Conservation (phyloP, 1,140 invertebrate species). For the Cyrtorhinus lividipennis region DNA sequence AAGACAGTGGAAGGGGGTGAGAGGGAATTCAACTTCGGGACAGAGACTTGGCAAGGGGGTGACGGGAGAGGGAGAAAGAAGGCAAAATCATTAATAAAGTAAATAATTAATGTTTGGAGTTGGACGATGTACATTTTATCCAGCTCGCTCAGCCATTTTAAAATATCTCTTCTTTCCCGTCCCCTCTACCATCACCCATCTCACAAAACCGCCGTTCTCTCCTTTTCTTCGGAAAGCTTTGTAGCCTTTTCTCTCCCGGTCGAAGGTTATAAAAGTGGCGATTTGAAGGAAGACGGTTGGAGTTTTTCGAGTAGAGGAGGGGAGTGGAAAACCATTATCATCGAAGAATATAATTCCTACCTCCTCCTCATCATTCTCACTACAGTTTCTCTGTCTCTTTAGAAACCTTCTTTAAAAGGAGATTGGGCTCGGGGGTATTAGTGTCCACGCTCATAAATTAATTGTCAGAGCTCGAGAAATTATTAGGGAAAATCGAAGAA, state of each 20-base stretch:
- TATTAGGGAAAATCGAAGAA: too few species aligned
- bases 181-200: not conserved
- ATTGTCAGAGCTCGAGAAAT: not conserved
- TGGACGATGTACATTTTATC: constrained; percentile 7
- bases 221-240: not conserved
- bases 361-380: not conserved
- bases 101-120: constrained; percentile 17
- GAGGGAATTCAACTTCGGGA: constrained; percentile 10
- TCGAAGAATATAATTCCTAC: not conserved
- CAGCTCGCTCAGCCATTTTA: constrained; percentile 21
- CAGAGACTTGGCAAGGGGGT: not conserved
- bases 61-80: not conserved
- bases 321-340: not conserved
- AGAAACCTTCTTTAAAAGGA: not conserved
- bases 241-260: not conserved
- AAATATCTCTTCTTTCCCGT: constrained; percentile 16
- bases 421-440: not conserved
- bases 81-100: constrained; percentile 17
- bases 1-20: not conserved
- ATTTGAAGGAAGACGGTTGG: not conserved
- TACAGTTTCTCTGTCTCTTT: not conserved
- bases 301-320: not conserved
- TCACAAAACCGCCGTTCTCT: not conserved
- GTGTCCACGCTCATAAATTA: not conserved
- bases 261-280: not conserved